These are phyloP conservation scores for Bombus soroeensis DNA, from an alignment of 1,140 invertebrate genomes.

Conservation along the genomic window DNA sequence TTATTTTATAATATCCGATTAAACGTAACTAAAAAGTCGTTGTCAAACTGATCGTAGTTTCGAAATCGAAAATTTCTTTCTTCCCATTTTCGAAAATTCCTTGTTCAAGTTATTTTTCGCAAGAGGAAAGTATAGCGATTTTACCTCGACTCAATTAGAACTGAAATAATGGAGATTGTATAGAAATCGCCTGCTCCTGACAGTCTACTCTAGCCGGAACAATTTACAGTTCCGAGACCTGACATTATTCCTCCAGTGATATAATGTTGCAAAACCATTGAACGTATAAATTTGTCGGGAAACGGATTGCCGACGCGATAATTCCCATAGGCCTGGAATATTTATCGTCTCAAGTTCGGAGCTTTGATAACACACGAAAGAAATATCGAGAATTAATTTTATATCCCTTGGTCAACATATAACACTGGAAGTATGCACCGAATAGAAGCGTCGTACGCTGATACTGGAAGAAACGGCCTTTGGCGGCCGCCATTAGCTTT, in stretches of 20 bases:
- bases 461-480: background rate
- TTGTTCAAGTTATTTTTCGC: background rate
- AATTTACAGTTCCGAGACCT: constrained; percentile 14
- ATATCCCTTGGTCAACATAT: background rate
- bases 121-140: background rate
- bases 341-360: background rate
- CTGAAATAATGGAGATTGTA: constrained; percentile 18
- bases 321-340: background rate
- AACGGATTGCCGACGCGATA: background rate
- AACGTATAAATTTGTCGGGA: background rate
- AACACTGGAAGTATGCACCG: accelerated
- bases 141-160: constrained; percentile 18
- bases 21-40: too few species aligned
- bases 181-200: constrained; percentile 26
- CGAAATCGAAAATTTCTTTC: background rate
- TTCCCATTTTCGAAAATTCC: background rate
- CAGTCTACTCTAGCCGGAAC: constrained; percentile 15
- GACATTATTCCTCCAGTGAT: background rate
- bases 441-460: background rate
- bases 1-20: accelerated
- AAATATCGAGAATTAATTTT: background rate
- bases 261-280: background rate
- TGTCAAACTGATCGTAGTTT: background rate
- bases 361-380: background rate
- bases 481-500: background rate